Conservation (phyloP, 2,113 vertebrate species). For the Aphyosemion australe region DNA sequence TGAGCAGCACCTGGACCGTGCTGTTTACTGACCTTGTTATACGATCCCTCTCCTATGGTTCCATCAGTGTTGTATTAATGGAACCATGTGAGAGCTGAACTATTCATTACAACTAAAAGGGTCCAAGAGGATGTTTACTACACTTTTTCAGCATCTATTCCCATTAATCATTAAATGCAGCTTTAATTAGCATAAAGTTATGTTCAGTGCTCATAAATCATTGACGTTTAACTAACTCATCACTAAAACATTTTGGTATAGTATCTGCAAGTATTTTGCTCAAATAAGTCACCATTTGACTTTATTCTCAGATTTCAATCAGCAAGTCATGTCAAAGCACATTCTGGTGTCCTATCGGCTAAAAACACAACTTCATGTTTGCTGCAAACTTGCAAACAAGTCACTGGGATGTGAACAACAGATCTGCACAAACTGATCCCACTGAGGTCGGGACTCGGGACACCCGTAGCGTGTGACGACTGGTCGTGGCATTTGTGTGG, state of each 20-base stretch:
- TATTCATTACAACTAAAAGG: constrained; percentile 8
- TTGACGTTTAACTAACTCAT: too few species aligned
- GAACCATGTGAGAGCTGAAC: neutral
- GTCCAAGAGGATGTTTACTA: constrained; percentile 1
- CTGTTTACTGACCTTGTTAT: constrained; percentile 48
- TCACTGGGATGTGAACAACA: constrained; percentile 3
- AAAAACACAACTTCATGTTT: too few species aligned
- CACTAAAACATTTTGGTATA: too few species aligned
- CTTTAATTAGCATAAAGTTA: neutral
- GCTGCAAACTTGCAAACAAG: too few species aligned
- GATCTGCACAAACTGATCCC: constrained; percentile 25
- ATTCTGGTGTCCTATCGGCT: too few species aligned
- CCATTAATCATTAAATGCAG: neutral
- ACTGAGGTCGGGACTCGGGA: constrained; percentile 1
- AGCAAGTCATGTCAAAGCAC: too few species aligned
- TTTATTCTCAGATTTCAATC: too few species aligned
- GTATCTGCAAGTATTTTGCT: too few species aligned
- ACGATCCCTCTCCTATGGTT: constrained; percentile 8
- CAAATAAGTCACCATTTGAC: too few species aligned
- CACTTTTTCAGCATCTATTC: neutral
- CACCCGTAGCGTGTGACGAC: constrained; percentile 1
- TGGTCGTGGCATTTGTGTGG: neutral
- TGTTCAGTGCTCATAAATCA: neutral
- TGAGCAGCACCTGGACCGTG: constrained; percentile 52
- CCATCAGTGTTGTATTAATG: neutral